Percentiles rank a stretch among this genome's conserved stretches.
Evolutionary conservation across 2,113 vertebrate species (phyloP).

Genomic region (Psophia crepitans): DNA sequence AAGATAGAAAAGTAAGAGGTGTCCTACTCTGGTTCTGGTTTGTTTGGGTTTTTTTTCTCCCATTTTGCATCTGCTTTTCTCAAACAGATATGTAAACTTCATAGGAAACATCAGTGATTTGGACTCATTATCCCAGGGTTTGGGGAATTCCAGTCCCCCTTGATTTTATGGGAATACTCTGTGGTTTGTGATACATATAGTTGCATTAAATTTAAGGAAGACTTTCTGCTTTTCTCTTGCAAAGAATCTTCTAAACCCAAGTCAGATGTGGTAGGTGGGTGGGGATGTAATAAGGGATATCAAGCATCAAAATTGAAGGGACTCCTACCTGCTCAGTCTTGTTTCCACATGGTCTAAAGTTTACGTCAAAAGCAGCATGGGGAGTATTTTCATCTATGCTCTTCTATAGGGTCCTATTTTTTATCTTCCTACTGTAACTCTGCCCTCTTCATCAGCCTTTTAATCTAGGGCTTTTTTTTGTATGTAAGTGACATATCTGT

Average conservation of each 20-base stretch:
- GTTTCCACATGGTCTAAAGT: background rate
- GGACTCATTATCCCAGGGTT: background rate
- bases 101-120: background rate
- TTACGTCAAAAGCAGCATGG: background rate
- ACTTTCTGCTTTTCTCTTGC: background rate
- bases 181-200: background rate
- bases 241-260: background rate
- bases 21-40: background rate
- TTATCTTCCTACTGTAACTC: background rate
- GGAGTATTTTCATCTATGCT: background rate
- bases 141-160: background rate
- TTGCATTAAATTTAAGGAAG: background rate
- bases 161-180: background rate
- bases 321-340: background rate
- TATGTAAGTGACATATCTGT: background rate
- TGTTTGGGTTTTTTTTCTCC: background rate
- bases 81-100: background rate
- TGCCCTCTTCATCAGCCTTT: background rate
- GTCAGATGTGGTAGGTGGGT: background rate
- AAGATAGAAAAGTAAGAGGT: constrained; percentile 88
- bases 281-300: background rate
- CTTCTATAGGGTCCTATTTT: background rate
- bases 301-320: background rate
- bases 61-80: background rate
- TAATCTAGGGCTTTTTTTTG: background rate